Evolutionary conservation across 2,888 invertebrate genomes (phyloP).

Genomic region (Pammene aurita): DNA sequence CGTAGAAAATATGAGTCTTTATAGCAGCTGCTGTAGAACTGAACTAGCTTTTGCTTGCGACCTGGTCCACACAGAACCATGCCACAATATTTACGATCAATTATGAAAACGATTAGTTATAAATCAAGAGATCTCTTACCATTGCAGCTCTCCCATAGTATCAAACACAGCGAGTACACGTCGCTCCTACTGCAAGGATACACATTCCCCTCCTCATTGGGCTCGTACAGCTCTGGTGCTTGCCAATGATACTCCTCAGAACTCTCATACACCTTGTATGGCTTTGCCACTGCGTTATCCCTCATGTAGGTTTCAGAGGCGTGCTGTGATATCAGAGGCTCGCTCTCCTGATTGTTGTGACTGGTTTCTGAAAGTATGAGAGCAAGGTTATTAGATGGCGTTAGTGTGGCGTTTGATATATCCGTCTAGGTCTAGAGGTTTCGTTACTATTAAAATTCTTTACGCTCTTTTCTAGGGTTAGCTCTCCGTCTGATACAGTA

Average conservation of each 20-base stretch:
- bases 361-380: slow-evolving; percentile 56
- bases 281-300: slow-evolving; percentile 57
- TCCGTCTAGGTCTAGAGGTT: too few relatives aligned
- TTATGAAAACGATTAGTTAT: neutral
- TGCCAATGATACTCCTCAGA: slow-evolving; percentile 70
- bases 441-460: too few relatives aligned
- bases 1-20: too few relatives aligned
- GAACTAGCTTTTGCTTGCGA: too few relatives aligned
- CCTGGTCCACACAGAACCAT: too few relatives aligned
- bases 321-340: slow-evolving; percentile 65
- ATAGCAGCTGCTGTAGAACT: too few relatives aligned
- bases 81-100: too few relatives aligned
- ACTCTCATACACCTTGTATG: slow-evolving; percentile 56
- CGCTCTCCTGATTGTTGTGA: slow-evolving; percentile 57
- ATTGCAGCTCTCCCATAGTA: slow-evolving; percentile 78
- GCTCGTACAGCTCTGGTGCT: slow-evolving; percentile 73
- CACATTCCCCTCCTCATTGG: slow-evolving; percentile 63
- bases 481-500: too few relatives aligned
- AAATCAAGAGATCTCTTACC: slow-evolving; percentile 53
- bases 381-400: neutral
- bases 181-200: slow-evolving; percentile 70
- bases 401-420: neutral
- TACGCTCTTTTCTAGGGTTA: too few relatives aligned
- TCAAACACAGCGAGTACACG: slow-evolving; percentile 70
- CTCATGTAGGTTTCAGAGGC: slow-evolving; percentile 66